Base-by-base conservation (phyloP, 2,113 vertebrate species). In the Lipophrys pholis region DNA sequence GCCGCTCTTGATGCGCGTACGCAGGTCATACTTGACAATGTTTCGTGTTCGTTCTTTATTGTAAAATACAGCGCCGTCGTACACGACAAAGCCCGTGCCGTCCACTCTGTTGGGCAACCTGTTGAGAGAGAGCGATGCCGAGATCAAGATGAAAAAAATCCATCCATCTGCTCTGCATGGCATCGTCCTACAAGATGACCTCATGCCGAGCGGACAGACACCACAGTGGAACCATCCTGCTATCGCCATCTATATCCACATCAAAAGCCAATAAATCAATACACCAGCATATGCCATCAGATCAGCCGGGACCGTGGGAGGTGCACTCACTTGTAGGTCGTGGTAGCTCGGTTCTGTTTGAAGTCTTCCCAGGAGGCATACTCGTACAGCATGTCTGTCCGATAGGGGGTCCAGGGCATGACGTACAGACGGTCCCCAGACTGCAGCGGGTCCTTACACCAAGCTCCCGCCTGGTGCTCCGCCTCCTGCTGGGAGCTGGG, bases 11-110 rank as follows among this genome's bases (percentile, higher is more conserved):
- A 98, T 96, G 73, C 97, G 96, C 0, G 97, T 98, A 12, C 97
- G 91, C 21, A 99, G 90, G 61, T 99, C 97, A 11, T 95, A 99
- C 84, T 98, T 97, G 73, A 98, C 96, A 1, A 99, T 95, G 91
- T 97, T 97, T 75, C 97, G 95, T 0, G 97, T 99, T 12, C 97
- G 95, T 79, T 99, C 97, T 85, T 99, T 99, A 92, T 98, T 98
- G 93, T 97, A 99, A 90, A 99, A 99, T 0, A 96, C 96, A 0
- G 97, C 97, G 0, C 97, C 97, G 0, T 98, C 97, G 1, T 98
- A 99, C 2, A 98, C 97, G 57, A 97, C 97, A 36, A 99, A 97
- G 51, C 96, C 96, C 0, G 97, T 97, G 80, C 97, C 97, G 2
- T 98, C 97, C 11, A 96, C 97, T 8, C 97, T 93, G 93, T 96